These are phyloP conservation scores for Aleiodes leptofemur DNA, from an alignment of 2,888 invertebrate genomes.

Conservation along the genomic window DNA sequence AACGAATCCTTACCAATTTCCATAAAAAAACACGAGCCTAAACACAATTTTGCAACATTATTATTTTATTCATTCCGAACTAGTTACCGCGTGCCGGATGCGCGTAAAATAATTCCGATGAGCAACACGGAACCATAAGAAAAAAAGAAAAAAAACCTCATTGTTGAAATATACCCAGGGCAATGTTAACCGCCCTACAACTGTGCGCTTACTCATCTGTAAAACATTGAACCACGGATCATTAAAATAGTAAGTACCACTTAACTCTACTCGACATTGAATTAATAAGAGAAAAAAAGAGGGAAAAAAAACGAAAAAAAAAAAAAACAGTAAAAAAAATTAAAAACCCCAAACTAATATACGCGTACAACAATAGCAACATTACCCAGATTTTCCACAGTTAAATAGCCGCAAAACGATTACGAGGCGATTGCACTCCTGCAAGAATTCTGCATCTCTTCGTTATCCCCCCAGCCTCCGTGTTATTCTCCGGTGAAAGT, in stretches of 20 bases:
- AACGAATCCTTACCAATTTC: not conserved
- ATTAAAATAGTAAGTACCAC: constrained; percentile 27
- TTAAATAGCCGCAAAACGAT: constrained; percentile 16
- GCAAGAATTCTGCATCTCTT: not conserved
- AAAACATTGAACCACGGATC: constrained; percentile 9
- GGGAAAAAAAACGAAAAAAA: not conserved
- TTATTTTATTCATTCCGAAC: not conserved
- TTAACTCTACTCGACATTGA: constrained; percentile 1
- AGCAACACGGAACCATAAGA: not conserved
- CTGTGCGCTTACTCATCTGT: constrained; percentile 19
- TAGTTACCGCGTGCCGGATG: constrained; percentile 3
- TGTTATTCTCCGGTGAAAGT: constrained; percentile 19
- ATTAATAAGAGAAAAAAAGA: not conserved
- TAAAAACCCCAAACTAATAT: not conserved
- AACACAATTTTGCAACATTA: constrained; percentile 10
- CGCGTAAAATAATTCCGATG: not conserved
- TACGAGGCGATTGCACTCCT: constrained; percentile 15
- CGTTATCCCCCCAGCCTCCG: constrained; percentile 12
- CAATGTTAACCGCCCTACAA: not conserved
- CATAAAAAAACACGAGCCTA: not conserved
- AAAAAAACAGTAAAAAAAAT: not conserved
- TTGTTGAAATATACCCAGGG: constrained; percentile 16
- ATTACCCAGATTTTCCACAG: constrained; percentile 2
- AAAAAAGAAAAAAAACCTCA: not conserved
- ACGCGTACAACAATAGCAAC: constrained; percentile 15